Base-by-base conservation (phyloP, 2,797 vertebrate genomes). In the Cottoperca gobio region DNA sequence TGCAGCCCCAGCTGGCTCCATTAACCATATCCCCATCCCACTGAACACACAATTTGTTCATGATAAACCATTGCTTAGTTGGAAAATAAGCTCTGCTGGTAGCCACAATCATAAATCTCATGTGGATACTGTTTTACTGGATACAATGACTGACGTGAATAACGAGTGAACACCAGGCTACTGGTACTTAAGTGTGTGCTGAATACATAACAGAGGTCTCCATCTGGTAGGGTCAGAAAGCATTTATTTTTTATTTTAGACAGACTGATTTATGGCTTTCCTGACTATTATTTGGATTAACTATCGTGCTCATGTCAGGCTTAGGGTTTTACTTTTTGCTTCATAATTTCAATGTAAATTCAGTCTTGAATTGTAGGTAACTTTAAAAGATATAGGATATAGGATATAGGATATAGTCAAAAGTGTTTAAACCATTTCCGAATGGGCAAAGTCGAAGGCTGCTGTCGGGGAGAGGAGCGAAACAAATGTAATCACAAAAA, bases 31-130 rank as follows among this genome's bases (percentile, higher is more conserved):
- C 40, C 24, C 16, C 39, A 24, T 42, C 26, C 21, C 49, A 24
- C 23, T 57, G 53, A 70, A 65, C 58, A 26, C 48, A 39, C 21
- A 48, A 10, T 66, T 26, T 57, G 16, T 62, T 49, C 55, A 70
- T 72, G 26, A 61, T 39, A 62, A 67, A 24, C 50, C 33, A 45
- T 48, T 2, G 2, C 24, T 63, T 61, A 60, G 28, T 19, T 62
- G 55, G 72, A 24, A 70, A 60, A 83, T 66, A 42, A 68, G 70
- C 52, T 60, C 33, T 39, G 33, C 60, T 48, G 37, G 28, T 42
- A 71, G 46, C 52, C 53, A 62, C 45, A 49, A 53, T 43, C 55
- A 48, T 17, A 45, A 40, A 31, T 6, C 57, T 68, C 50, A 24
- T 19, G 67, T 33, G 45, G 48, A 57, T 43, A 49, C 70, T 67